Evolutionary conservation across 2,888 invertebrate species (phyloP).

Genomic region (Pachymerium ferrugineum): DNA sequence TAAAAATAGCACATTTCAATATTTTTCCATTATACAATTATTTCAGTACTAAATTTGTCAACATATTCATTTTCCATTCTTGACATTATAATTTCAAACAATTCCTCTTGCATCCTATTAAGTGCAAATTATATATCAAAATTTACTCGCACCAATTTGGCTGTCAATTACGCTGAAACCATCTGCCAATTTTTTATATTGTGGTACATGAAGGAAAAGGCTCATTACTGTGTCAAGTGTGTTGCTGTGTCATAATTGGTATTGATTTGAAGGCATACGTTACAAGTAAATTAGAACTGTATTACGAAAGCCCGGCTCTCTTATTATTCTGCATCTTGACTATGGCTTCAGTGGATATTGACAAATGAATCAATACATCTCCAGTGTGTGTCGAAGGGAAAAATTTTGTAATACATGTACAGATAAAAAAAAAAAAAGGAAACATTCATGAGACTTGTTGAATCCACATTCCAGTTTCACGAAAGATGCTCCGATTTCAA

Average conservation of each 20-base stretch:
- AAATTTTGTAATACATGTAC: no score
- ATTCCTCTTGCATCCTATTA: not conserved
- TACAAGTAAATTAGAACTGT: not conserved
- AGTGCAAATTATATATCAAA: not conserved
- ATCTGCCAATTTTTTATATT: not conserved
- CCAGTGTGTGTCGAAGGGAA: no score
- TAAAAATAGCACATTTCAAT: no score
- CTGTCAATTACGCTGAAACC: not conserved
- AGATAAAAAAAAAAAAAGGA: not conserved
- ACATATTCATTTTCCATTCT: not conserved
- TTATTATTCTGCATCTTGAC: not conserved
- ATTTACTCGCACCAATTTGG: not conserved
- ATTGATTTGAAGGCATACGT: not conserved
- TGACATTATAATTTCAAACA: not conserved
- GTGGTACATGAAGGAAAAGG: not conserved
- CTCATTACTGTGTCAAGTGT: not conserved
- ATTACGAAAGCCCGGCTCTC: not conserved
- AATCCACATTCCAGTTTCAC: not conserved
- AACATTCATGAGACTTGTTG: not conserved
- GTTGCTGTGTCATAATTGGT: not conserved
- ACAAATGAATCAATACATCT: constrained; percentile 17
- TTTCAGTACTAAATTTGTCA: no score
- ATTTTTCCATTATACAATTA: no score
- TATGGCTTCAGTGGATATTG: not conserved
- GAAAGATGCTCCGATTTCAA: not conserved